Evolutionary conservation across 1,140 invertebrate species (phyloP), one percentile per base, ranked within the genome.

Genomic region (Dinothrombium tinctorium): DNA sequence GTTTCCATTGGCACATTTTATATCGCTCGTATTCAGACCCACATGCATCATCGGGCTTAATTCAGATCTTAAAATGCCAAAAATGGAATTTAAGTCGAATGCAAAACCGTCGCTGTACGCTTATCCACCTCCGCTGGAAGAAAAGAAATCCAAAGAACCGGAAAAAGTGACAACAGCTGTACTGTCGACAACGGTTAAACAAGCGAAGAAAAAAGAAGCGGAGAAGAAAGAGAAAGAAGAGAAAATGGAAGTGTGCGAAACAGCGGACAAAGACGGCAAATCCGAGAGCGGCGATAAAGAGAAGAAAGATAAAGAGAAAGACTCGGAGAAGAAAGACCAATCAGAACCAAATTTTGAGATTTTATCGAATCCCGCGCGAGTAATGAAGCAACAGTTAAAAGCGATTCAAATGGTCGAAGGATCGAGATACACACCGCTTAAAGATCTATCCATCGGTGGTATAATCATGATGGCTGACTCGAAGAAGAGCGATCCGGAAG

Each of bases 1-100:
- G 94, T 98, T 94, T 69, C 92, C 94, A 0, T 61, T 98, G 36
- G 75, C 86, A 0, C 86, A 96, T 56, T 96, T 92, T 51, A 60
- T 98, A 31, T 84, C 84, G 3, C 61, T 99, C 39, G 81, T 90
- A 1, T 96, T 98, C 54, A 86, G 83, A 0, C 92, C 94, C 1
- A 95, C 90, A 1, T 89, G 81, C 54, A 54, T 99, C 3, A 90
- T 99, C 54, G 84, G 74, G 8, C 68, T 99, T 1, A 99, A 98
- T 57, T 72, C 75, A 0, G 79, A 95, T 54, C 64, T 99, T 0
- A 87, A 92, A 64, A 96, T 96, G 87, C 90, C 90, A 1, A 87
- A 89, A 56, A 59, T 94, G 43, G 82, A 92, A 52, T 70, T 89
- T 35, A 74, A 73, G 47, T 96, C 87, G 0, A 86, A 83, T 56